Percentiles rank a stretch among this genome's conserved stretches.
Evolutionary conservation across 2,113 vertebrate genomes (phyloP).

Genomic region (Upupa epops): DNA sequence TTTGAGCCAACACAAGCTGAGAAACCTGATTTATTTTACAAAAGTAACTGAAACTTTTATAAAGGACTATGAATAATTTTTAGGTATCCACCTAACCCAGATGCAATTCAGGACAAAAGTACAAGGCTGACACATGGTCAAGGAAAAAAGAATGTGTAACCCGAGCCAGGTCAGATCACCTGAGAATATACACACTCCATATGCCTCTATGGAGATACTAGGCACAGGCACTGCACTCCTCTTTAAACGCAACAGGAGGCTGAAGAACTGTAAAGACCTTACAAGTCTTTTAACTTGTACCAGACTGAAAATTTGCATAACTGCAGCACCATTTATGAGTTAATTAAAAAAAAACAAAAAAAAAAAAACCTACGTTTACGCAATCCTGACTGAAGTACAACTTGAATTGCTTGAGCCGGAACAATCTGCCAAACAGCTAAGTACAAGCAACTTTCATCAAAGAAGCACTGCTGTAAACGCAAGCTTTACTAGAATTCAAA

Average conservation of each 20-base stretch:
- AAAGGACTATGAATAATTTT: background rate
- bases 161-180: conserved; percentile 14
- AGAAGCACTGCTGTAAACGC: background rate
- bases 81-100: background rate
- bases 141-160: background rate
- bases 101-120: background rate
- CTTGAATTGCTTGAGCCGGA: background rate
- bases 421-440: background rate
- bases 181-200: conserved; percentile 19
- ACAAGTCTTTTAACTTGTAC: background rate
- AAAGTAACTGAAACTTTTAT: background rate
- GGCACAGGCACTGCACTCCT: background rate
- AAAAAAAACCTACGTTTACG: background rate
- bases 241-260: background rate
- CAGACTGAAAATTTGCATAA: background rate
- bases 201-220: background rate
- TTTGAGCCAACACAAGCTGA: background rate
- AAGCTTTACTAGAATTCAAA: conserved; percentile 2
- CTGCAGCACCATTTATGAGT: background rate
- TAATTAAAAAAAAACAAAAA: background rate
- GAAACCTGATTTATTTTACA: background rate
- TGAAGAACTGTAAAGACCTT: background rate
- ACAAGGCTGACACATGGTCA: background rate
- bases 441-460: background rate
- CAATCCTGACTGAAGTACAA: conserved; percentile 25